phyloP scores from a whole-genome alignment of 1,140 invertebrate species.

The Harlomillsia oculata region DNA sequence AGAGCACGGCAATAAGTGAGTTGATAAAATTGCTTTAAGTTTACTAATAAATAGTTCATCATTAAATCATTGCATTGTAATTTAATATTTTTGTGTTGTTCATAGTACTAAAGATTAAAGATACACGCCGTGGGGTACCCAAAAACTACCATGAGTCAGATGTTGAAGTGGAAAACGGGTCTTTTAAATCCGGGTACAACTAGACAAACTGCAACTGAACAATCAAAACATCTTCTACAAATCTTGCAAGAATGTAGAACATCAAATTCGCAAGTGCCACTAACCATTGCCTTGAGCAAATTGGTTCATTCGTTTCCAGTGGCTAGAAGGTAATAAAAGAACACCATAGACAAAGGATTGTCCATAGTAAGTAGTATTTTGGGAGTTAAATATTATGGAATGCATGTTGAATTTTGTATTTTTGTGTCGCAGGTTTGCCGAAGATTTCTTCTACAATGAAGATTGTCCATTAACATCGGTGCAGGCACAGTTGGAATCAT shows the following conservation, averaged over 20 bases:
- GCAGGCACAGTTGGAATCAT: neutral
- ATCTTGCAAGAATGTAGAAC: conserved; percentile 1
- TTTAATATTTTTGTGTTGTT: no score
- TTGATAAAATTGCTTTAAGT: no score
- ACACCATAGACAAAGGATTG: neutral
- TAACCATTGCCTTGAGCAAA: conserved; percentile 17
- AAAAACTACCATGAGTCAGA: neutral
- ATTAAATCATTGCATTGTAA: no score
- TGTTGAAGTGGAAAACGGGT: neutral
- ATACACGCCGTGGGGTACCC: neutral
- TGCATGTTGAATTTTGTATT: neutral
- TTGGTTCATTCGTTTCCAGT: conserved; percentile 12
- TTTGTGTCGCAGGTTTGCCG: conserved; percentile 11
- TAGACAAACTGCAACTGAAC: neutral
- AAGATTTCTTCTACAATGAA: conserved; percentile 8
- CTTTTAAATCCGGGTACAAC: conserved; percentile 5
- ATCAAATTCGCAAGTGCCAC: neutral
- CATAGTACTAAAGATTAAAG: no score
- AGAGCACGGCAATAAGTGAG: no score
- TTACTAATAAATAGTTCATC: no score
- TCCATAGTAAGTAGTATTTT: neutral
- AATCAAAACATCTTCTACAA: conserved; percentile 11
- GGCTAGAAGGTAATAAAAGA: conserved; percentile 10
- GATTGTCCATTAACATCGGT: conserved; percentile 8
- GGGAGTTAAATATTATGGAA: neutral